These are phyloP conservation scores for Rostratula benghalensis DNA, from an alignment of 2,113 vertebrate genomes.

Conservation along the genomic window DNA sequence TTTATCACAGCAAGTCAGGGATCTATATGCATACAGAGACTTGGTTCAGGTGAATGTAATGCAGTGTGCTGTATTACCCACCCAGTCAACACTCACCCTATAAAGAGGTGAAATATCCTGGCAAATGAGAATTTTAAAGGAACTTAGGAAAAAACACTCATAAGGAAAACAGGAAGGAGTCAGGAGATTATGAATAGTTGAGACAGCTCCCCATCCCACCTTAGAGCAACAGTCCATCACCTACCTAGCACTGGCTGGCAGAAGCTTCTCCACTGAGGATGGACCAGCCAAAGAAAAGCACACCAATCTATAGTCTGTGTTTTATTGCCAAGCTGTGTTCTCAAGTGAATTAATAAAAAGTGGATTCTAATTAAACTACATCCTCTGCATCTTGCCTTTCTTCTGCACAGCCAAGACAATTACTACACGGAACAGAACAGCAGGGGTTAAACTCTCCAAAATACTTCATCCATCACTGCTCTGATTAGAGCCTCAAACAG, in stretches of 20 bases:
- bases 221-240: not conserved
- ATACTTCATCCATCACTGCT: not conserved
- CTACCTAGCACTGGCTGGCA: not conserved
- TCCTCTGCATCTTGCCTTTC: not conserved
- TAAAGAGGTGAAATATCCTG: not conserved
- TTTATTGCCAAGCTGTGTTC: not conserved
- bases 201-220: not conserved
- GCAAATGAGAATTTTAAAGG: not conserved
- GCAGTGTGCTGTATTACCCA: not conserved
- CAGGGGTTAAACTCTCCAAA: not conserved
- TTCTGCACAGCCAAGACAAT: not conserved
- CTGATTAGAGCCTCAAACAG: not conserved
- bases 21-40: not conserved
- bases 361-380: not conserved
- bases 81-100: not conserved
- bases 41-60: not conserved
- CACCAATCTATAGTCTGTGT: not conserved
- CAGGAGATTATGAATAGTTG: not conserved
- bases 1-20: slow-evolving; percentile 16
- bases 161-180: not conserved
- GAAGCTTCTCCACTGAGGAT: not conserved
- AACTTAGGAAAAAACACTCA: not conserved
- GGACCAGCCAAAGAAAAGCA: not conserved
- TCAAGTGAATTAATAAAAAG: not conserved
- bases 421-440: not conserved